phyloP scores from a whole-genome alignment of 2,113 vertebrate genomes.

The Psittacara wagleri region DNA sequence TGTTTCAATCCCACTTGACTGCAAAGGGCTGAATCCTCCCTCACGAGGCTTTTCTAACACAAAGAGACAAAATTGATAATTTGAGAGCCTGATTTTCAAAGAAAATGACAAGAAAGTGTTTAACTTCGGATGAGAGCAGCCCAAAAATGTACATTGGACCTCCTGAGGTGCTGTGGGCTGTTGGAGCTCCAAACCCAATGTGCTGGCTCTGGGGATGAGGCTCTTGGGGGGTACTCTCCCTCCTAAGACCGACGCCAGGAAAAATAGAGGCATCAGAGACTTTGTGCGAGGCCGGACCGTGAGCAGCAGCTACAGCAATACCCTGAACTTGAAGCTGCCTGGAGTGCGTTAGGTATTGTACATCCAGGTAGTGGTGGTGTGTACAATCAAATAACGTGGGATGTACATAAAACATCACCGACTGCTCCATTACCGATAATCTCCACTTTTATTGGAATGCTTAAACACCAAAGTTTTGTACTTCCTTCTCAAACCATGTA shows the following conservation, averaged over 20 bases:
- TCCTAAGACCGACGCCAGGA: not conserved
- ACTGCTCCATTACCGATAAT: not conserved
- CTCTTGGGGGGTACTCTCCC: rapidly evolving
- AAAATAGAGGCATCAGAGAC: not conserved
- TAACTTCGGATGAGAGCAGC: not conserved
- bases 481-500: not conserved
- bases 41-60: not conserved
- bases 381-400: not conserved
- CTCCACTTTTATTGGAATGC: not conserved
- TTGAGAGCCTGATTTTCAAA: not conserved
- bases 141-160: not conserved
- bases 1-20: not conserved
- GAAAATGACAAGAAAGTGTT: not conserved
- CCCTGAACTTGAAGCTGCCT: not conserved
- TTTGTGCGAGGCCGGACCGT: not conserved
- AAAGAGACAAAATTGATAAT: not conserved
- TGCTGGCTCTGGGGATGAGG: not conserved
- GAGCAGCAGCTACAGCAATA: not conserved
- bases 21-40: not conserved
- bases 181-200: rapidly evolving
- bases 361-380: not conserved
- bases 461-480: not conserved
- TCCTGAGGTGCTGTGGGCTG: not conserved
- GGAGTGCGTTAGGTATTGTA: not conserved
- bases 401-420: not conserved